phyloP scores from a whole-genome alignment of 2,888 invertebrate genomes.

The Anarsia innoxiella region DNA sequence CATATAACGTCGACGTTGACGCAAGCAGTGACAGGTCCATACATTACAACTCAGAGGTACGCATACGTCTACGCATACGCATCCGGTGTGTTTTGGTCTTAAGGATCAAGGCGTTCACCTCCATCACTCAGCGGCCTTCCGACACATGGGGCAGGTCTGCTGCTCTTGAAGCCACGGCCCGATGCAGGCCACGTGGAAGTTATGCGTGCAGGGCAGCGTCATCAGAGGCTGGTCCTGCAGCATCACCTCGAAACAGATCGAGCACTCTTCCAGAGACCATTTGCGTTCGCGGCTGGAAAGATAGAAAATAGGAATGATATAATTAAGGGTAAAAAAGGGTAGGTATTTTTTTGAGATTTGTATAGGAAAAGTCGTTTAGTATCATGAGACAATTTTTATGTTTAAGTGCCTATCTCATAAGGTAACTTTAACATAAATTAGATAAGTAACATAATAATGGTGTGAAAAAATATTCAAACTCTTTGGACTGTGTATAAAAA shows the following conservation, averaged over 20 bases:
- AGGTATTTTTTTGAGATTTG: neutral
- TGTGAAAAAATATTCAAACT: neutral
- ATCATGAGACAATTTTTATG: too few relatives aligned
- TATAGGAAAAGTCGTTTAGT: neutral
- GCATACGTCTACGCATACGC: too few relatives aligned
- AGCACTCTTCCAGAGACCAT: conserved; percentile 57
- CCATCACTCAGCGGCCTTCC: conserved; percentile 38
- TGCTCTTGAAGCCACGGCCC: conserved; percentile 59
- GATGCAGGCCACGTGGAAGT: conserved; percentile 59
- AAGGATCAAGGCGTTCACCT: neutral
- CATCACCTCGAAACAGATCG: conserved; percentile 63
- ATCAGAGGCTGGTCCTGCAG: conserved; percentile 43
- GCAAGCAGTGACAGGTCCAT: neutral
- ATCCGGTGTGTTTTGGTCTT: neutral
- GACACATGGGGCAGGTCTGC: conserved; percentile 60
- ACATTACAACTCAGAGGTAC: too few relatives aligned
- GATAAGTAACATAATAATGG: neutral
- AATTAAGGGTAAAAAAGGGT: neutral
- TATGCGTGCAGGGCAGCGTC: conserved; percentile 51
- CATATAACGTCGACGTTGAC: neutral
- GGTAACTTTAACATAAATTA: neutral
- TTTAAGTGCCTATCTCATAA: neutral
- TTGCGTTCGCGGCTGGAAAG: conserved; percentile 51
- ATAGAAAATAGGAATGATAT: neutral
- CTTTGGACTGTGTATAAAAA: too few relatives aligned